These are phyloP conservation scores for Palythoa grandis DNA, from an alignment of 92 coral and sea anemone genomes.

Conservation along the genomic window DNA sequence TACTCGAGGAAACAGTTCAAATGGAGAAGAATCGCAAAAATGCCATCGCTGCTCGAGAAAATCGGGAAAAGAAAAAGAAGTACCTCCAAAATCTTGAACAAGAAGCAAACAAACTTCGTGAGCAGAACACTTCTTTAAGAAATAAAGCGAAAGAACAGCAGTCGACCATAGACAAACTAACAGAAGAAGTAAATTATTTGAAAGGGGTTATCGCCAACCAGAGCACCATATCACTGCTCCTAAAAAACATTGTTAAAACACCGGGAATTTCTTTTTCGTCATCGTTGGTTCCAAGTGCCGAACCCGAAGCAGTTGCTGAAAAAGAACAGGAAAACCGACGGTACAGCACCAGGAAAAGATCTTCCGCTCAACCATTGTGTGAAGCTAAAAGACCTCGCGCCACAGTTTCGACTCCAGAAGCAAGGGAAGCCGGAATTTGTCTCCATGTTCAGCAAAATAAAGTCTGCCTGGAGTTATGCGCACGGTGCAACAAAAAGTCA, in stretches of 20 bases:
- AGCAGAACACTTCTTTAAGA: conserved; percentile 65
- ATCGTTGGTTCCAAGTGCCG: conserved; percentile 62
- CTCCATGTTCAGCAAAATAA: conserved; percentile 88
- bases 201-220: conserved; percentile 85
- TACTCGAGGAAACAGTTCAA: conserved; percentile 50
- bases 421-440: conserved; percentile 81
- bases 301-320: conserved; percentile 30
- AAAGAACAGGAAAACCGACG: conserved; percentile 1
- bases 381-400: background rate
- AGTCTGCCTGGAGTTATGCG: conserved; percentile 92
- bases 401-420: background rate
- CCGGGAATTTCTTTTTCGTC: conserved; percentile 88
- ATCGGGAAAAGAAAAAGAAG: conserved; percentile 85
- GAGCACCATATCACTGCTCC: conserved; percentile 82
- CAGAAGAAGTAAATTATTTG: conserved; percentile 81
- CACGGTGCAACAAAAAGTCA: conserved; percentile 81
- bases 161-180: conserved; percentile 53
- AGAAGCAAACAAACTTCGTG: conserved; percentile 63
- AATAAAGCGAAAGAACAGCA: conserved; percentile 55
- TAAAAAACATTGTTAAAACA: conserved; percentile 76
- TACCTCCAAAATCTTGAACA: conserved; percentile 79
- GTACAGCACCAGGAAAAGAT: conserved; percentile 30
- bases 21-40: conserved; percentile 74
- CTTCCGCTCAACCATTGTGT: background rate
- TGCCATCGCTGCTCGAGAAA: conserved; percentile 92